phyloP scores from a whole-genome alignment of 2,888 invertebrate species.

The Yponomeuta evonymella region DNA sequence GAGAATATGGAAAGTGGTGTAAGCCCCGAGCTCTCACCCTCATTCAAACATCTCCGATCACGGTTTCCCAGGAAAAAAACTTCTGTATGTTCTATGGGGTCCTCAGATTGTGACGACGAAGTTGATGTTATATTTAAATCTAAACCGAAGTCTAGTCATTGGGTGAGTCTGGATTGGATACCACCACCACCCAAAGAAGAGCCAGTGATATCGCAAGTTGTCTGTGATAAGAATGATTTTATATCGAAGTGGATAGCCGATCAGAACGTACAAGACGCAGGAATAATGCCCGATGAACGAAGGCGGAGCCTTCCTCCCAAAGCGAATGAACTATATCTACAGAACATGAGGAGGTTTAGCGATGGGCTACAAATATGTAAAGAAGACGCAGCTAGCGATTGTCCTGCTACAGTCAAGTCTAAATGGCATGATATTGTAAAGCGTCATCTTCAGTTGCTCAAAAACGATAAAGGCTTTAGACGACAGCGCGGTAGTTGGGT shows the following conservation, averaged over 20 bases:
- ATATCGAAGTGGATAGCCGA: slow-evolving; percentile 74
- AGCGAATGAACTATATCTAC: slow-evolving; percentile 68
- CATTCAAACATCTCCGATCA: slow-evolving; percentile 56
- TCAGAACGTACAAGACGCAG: slow-evolving; percentile 64
- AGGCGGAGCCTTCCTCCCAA: slow-evolving; percentile 70
- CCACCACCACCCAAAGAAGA: slow-evolving; percentile 69
- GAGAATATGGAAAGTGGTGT: slow-evolving; percentile 46
- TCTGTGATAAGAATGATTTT: slow-evolving; percentile 75
- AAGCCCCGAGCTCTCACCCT: slow-evolving; percentile 50
- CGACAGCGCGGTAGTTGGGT: slow-evolving; percentile 69
- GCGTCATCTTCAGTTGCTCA: slow-evolving; percentile 64
- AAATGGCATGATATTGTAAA: slow-evolving; percentile 74
- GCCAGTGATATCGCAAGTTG: slow-evolving; percentile 67
- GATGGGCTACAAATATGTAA: slow-evolving; percentile 71
- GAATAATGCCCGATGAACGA: slow-evolving; percentile 64
- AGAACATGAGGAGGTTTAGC: slow-evolving; percentile 70
- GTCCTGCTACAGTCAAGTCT: slow-evolving; percentile 69
- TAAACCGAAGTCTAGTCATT: slow-evolving; percentile 75
- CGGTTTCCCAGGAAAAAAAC: slow-evolving; percentile 69
- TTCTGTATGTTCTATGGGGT: slow-evolving; percentile 72
- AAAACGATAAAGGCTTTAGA: slow-evolving; percentile 66
- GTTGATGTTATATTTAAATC: slow-evolving; percentile 75
- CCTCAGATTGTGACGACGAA: slow-evolving; percentile 72
- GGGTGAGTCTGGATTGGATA: slow-evolving; percentile 75
- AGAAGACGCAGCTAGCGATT: slow-evolving; percentile 72